phyloP scores from a whole-genome alignment of 2,888 invertebrate genomes.

The Lycophotia porphyrea region DNA sequence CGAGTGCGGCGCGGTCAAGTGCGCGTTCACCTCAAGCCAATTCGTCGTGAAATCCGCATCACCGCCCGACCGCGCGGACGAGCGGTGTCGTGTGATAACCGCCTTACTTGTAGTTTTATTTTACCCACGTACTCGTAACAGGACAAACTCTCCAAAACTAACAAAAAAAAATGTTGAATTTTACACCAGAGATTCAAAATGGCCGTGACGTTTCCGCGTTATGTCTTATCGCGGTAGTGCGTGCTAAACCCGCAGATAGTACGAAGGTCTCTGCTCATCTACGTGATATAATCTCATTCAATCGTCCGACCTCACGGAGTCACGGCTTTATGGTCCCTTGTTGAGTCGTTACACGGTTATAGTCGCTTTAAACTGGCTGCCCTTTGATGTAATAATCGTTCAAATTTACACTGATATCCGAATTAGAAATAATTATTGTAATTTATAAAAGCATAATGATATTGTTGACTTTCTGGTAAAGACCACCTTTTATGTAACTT shows the following conservation, averaged over 20 bases:
- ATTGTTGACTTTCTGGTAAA: not conserved
- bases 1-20: no score
- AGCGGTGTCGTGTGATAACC: not conserved
- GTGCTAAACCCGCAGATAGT: constrained; percentile 29
- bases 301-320: constrained; percentile 25
- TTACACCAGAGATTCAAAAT: not conserved
- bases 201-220: not conserved
- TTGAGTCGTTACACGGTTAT: constrained; percentile 28
- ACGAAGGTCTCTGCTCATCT: constrained; percentile 7
- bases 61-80: not conserved
- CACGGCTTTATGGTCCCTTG: constrained; percentile 29
- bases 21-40: no score
- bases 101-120: not conserved
- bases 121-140: not conserved
- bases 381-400: constrained; percentile 41
- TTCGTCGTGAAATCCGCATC: not conserved
- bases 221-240: constrained; percentile 20
- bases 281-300: constrained; percentile 49
- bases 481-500: not conserved
- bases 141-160: not conserved
- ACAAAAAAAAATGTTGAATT: not conserved
- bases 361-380: constrained; percentile 24
- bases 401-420: constrained; percentile 27
- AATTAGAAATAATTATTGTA: constrained; percentile 34
- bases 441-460: not conserved